phyloP scores from a whole-genome alignment of 2,888 invertebrate genomes.

The Zygothrica quintamaculata region DNA sequence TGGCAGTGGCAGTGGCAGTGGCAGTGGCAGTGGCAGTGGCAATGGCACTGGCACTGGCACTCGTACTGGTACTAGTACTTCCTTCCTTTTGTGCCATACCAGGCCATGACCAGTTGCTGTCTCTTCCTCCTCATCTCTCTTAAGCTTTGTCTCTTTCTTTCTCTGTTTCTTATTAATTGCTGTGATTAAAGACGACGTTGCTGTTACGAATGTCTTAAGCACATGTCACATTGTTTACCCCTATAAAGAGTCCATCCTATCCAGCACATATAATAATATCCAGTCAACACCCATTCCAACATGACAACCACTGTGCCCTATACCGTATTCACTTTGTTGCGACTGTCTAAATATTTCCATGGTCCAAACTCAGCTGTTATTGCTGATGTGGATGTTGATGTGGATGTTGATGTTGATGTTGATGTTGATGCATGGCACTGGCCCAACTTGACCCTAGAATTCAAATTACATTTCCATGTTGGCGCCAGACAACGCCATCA shows the following conservation, averaged over 20 bases:
- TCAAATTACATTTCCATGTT: conserved; percentile 76
- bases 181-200: conserved; percentile 68
- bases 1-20: no score
- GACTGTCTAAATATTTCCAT: conserved; percentile 27
- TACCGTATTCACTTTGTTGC: conserved; percentile 10
- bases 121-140: conserved; percentile 17
- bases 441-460: conserved; percentile 69
- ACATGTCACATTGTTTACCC: conserved; percentile 66
- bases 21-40: no score
- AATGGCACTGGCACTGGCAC: no score
- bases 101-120: conserved; percentile 19
- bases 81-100: conserved; percentile 60
- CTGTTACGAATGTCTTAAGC: conserved; percentile 71
- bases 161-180: conserved; percentile 68
- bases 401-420: conserved; percentile 26
- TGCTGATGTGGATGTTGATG: conserved; percentile 2
- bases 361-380: conserved; percentile 50
- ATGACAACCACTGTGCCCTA: conserved; percentile 22
- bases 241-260: conserved; percentile 10
- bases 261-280: no score
- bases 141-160: not conserved
- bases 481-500: conserved; percentile 53
- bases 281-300: not conserved
- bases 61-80: conserved; percentile 25
- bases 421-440: conserved; percentile 56